Evolutionary conservation across 2,113 vertebrate species (phyloP), one percentile per base, ranked within the genome.

Genomic region (Myrmecophaga tridactyla): DNA sequence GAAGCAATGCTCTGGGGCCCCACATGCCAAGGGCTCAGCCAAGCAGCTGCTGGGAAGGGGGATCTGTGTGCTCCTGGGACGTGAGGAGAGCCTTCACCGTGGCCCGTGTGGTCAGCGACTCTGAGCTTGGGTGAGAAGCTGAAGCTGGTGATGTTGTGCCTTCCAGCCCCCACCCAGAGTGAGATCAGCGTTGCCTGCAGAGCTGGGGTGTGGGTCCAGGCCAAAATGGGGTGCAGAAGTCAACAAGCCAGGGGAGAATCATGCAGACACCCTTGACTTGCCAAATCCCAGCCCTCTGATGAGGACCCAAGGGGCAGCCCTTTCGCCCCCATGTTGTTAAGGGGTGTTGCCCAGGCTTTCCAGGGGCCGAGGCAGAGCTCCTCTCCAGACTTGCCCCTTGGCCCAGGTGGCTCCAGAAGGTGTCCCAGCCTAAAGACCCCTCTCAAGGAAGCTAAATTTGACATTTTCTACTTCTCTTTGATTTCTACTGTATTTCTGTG

Each of bases 401-500:
- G 27, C 48, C 9, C n/a, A 72, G 12, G 25, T 53, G 81, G 46
- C 27, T n/a, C n/a, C n/a, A n/a, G n/a, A n/a, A 72, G 12, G 25
- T 53, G 81, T 41, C 27, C 75, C 20, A 80, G 75, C 90, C 56
- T 53, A 58, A 36, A 90, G 72, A 63, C 34, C 31, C 18, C 1
- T 36, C n/a, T 6, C 69, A 86, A 81, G 58, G 90, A 60, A 95
- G 69, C n/a, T 46, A 41, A 75, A 86, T n/a, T 70, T 84, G 70
- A 31, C 11, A 31, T 87, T 78, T 90, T 86, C 77, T 80, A 43
- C 51, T 95, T 20, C 34, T 39, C 51, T 94, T 90, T 6, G 5
- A 93, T 62, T 89, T 86, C 62, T 13, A 34, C 80, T 86, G 41
- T 82, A 21, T 48, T 95, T 96, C 94, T 86, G 36, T 75, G 94